Evolutionary conservation across 1,140 invertebrate genomes (phyloP), one percentile per base, ranked within the genome.

Genomic region (Episyrphus balteatus): DNA sequence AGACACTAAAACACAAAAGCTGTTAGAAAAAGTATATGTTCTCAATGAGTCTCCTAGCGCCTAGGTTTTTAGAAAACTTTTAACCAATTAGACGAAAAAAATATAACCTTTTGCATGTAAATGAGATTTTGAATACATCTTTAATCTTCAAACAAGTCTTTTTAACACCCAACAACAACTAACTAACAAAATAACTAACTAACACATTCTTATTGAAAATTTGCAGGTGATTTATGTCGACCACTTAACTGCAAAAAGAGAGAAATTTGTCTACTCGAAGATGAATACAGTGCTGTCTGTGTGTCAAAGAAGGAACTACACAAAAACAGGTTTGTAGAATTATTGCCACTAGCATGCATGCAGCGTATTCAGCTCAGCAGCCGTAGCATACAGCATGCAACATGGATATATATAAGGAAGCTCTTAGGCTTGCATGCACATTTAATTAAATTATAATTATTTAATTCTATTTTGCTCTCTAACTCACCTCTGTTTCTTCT

Each of bases 161-260:
- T 10, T 9, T n/a, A 34, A 34, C 9, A n/a, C n/a, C 9, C 33
- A 34, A 10, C n/a, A 34, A 34, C 9, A 34, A 34, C n/a, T 34
- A 10, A 34, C 9, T n/a, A 17, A 3, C 36, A 37, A 37, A 17
- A 17, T 10, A 3, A 17, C 10, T 38, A 5, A 6, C 6, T 5
- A 3, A 38, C 13, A 38, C 17, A 17, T 38, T 45, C 17, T 36
- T 32, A n/a, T 43, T 32, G n/a, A 19, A 36, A 26, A 31, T 47
- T 46, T 67, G 36, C 75, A 92, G 88, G 83, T 75, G 83, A 88
- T 62, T 76, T 92, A 47, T 92, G 89, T 69, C 80, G 81, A 53
- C 84, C 87, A 33, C 71, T 92, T 51, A 84, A 86, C 55, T 92
- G 89, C 70, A 87, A 87, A 66, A 86, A 88, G 70, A 86, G 88